Evolutionary conservation across 2,113 vertebrate genomes (phyloP).

Genomic region (Vimba vimba): DNA sequence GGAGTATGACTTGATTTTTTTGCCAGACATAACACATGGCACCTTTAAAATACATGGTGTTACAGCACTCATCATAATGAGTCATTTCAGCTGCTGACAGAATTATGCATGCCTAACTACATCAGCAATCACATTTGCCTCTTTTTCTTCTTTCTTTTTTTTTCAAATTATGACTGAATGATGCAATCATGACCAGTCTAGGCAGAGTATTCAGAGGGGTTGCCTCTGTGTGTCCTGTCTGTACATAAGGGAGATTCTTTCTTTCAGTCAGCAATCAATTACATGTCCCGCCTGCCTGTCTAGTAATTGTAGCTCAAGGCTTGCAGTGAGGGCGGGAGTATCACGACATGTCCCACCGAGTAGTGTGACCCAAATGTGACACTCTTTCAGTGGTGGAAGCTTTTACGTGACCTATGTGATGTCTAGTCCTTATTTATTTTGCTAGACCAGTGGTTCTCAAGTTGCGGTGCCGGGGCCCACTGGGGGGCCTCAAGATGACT

Average conservation of each 20-base stretch:
- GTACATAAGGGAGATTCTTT: neutral
- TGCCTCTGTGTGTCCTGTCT: neutral
- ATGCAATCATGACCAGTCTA: neutral
- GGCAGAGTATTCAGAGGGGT: neutral
- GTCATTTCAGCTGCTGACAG: neutral
- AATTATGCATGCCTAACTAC: slow-evolving; percentile 24
- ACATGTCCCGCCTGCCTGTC: neutral
- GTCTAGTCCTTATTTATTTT: neutral
- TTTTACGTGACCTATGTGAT: neutral
- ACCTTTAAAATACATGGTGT: neutral
- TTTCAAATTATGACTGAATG: neutral
- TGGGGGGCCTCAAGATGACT: neutral
- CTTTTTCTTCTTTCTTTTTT: neutral
- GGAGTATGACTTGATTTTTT: too few relatives aligned
- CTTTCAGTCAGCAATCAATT: neutral
- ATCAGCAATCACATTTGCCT: neutral
- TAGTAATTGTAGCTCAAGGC: slow-evolving; percentile 2
- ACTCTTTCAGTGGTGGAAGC: slow-evolving; percentile 53
- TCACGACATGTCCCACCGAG: slow-evolving; percentile 50
- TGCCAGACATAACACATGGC: too few relatives aligned
- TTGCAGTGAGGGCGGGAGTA: slow-evolving; percentile 48
- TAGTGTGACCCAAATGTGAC: slow-evolving; percentile 65
- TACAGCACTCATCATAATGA: neutral
- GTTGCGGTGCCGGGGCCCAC: too few relatives aligned
- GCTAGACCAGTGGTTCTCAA: neutral